phyloP scores from a whole-genome alignment of 2,113 vertebrate species.

The Nansenia antarctica region DNA sequence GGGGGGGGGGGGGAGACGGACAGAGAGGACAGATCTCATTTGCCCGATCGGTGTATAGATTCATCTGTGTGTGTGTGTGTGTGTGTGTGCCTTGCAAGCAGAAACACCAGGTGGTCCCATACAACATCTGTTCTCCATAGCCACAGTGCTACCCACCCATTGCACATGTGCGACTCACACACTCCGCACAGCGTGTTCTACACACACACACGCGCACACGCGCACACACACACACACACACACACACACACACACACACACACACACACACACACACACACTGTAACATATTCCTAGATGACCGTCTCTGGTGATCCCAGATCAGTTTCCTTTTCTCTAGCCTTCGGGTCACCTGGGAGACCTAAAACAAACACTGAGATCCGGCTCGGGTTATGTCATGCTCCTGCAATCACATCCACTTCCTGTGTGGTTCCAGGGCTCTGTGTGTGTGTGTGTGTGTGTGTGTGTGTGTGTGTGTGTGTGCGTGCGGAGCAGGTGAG shows the following conservation, averaged over 20 bases:
- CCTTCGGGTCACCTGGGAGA: slow-evolving; percentile 75
- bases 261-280: slow-evolving; percentile 55
- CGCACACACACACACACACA: slow-evolving; percentile 34
- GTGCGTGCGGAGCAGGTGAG: slow-evolving; percentile 51
- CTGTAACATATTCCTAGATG: slow-evolving; percentile 66
- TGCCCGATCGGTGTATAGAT: not conserved
- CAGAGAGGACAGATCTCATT: no score
- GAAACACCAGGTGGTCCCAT: slow-evolving; percentile 64
- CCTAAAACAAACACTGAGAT: slow-evolving; percentile 66
- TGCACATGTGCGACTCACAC: slow-evolving; percentile 25
- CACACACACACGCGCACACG: not conserved
- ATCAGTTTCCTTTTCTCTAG: slow-evolving; percentile 72
- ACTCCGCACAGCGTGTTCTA: not conserved
- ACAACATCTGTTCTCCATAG: slow-evolving; percentile 67
- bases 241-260: slow-evolving; percentile 31
- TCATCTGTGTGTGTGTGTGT: not conserved
- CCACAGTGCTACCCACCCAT: slow-evolving; percentile 60
- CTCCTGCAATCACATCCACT: slow-evolving; percentile 72
- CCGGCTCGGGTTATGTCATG: slow-evolving; percentile 74
- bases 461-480: slow-evolving; percentile 31
- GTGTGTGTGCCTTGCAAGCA: slow-evolving; percentile 26
- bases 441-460: not conserved
- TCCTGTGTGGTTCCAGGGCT: slow-evolving; percentile 66
- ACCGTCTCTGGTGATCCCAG: slow-evolving; percentile 66
- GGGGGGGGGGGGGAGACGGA: not conserved